These are phyloP conservation scores for Megastigmus dorsalis DNA, from an alignment of 2,888 invertebrate genomes.

Conservation along the genomic window DNA sequence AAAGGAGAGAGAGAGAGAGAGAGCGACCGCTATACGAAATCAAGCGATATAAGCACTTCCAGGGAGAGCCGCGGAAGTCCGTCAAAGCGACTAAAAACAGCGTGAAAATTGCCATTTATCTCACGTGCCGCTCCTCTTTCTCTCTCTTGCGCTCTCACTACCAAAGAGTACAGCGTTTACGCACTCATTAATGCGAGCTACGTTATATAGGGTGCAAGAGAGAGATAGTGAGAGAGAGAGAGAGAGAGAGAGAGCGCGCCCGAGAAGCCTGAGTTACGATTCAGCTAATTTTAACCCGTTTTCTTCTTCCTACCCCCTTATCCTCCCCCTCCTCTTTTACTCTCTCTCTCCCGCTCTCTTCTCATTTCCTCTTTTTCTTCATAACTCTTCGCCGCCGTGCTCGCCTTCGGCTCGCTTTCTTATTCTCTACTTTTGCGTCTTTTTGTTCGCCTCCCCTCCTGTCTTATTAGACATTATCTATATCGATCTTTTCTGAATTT, in stretches of 20 bases:
- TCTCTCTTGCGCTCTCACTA: not conserved
- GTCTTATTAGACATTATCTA: no score
- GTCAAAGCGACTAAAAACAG: constrained; percentile 41
- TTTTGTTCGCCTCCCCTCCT: no score
- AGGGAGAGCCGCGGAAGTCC: not conserved
- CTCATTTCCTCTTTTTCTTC: not conserved
- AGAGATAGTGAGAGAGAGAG: no score
- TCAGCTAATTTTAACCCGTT: constrained; percentile 54
- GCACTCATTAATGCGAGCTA: constrained; percentile 69
- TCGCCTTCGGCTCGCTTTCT: no score
- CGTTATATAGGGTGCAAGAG: constrained; percentile 58
- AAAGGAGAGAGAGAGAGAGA: no score
- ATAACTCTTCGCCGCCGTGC: no score
- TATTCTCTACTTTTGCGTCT: no score
- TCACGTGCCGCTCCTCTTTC: not conserved
- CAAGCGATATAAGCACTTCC: not conserved
- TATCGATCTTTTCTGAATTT: no score
- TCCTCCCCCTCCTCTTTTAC: constrained; percentile 54
- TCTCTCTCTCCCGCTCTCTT: constrained; percentile 44
- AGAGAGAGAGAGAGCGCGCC: no score
- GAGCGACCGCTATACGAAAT: constrained; percentile 10
- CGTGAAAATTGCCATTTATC: constrained; percentile 44
- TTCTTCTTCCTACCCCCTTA: constrained; percentile 34
- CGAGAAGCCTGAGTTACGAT: constrained; percentile 66
- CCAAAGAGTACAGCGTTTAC: constrained; percentile 59